phyloP scores from a whole-genome alignment of 2,797 vertebrate species.

The Triplophysa bombifrons region DNA sequence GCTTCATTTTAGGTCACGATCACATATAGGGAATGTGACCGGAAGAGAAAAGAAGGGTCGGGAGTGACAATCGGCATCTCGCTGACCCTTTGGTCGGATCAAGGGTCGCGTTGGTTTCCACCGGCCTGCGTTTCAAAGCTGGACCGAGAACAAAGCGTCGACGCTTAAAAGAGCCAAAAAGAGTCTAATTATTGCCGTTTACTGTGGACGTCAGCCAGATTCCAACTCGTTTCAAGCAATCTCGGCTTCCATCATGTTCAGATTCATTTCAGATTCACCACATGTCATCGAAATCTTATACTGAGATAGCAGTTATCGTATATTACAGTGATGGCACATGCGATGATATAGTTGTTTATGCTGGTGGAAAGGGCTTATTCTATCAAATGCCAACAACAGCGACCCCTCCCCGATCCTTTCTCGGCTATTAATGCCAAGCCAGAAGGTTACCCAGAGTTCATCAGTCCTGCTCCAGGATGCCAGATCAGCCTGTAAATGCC shows the following conservation, averaged over 20 bases:
- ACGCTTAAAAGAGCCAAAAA: constrained; percentile 41
- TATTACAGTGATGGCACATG: background rate
- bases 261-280: background rate
- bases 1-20: constrained; percentile 58
- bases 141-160: constrained; percentile 51
- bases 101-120: constrained; percentile 18
- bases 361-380: background rate
- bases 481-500: constrained; percentile 50
- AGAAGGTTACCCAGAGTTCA: constrained; percentile 70
- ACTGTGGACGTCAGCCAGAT: constrained; percentile 39
- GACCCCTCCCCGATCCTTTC: constrained; percentile 50
- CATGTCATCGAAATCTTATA: too few relatives aligned
- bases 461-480: constrained; percentile 58
- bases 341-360: background rate
- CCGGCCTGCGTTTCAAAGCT: constrained; percentile 51
- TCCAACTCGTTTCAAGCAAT: constrained; percentile 44
- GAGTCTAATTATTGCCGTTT: constrained; percentile 53
- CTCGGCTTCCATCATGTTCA: background rate
- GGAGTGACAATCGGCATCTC: constrained; percentile 11
- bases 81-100: constrained; percentile 42
- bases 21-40: constrained; percentile 55
- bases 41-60: constrained; percentile 36
- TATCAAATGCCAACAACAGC: background rate
- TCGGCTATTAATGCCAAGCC: constrained; percentile 54
- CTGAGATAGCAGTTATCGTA: background rate